Percentiles rank a stretch among this genome's conserved stretches.
Conservation (phyloP, 2,888 invertebrate genomes). For the Chironomus riparius region DNA sequence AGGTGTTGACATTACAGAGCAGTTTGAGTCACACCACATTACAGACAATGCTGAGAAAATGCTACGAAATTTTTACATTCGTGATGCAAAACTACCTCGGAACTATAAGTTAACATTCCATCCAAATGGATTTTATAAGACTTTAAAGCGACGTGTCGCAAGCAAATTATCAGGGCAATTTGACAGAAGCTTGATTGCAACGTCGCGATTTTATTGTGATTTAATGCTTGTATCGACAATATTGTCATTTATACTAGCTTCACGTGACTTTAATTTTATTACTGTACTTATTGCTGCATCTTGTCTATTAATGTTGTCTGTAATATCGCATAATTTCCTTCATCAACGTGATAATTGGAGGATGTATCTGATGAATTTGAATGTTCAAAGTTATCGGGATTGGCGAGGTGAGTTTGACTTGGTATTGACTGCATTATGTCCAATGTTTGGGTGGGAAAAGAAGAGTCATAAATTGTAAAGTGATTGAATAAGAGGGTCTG, state of each 20-base stretch:
- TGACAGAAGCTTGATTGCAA: not conserved
- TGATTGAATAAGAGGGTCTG: too few relatives aligned
- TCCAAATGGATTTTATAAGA: constrained; percentile 63
- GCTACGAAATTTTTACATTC: constrained; percentile 55
- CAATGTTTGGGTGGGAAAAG: too few relatives aligned
- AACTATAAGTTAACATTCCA: constrained; percentile 65
- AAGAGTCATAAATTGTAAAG: too few relatives aligned
- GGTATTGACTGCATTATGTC: too few relatives aligned
- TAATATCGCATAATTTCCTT: constrained; percentile 59
- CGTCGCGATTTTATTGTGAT: not conserved
- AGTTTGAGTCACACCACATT: constrained; percentile 66
- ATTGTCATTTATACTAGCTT: not conserved
- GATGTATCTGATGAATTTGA: constrained; percentile 59
- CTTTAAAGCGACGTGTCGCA: constrained; percentile 51
- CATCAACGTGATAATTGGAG: constrained; percentile 59
- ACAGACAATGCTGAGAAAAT: constrained; percentile 49
- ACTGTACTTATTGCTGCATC: constrained; percentile 33
- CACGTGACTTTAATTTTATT: not conserved
- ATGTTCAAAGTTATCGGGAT: constrained; percentile 47
- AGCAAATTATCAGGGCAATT: constrained; percentile 40
- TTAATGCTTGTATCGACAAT: not conserved
- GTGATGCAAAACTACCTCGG: constrained; percentile 52
- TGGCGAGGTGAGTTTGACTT: constrained; percentile 47
- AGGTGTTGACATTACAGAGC: constrained; percentile 73
- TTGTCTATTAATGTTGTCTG: constrained; percentile 44